Evolutionary conservation across 2,797 vertebrate genomes (phyloP).

Genomic region (Arctocebus calabarensis): DNA sequence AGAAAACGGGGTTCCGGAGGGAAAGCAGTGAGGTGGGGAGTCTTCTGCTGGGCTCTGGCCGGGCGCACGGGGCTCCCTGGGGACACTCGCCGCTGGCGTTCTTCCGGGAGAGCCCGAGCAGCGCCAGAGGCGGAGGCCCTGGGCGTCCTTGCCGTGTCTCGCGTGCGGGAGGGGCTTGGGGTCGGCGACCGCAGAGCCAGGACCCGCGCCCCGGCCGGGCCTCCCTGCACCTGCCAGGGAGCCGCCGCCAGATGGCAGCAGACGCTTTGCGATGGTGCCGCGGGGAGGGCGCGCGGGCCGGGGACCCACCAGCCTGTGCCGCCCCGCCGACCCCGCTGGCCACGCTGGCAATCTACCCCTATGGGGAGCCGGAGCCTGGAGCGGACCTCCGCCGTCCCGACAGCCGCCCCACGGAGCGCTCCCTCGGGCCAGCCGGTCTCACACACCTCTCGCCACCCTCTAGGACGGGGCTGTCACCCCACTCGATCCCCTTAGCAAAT

Average conservation of each 20-base stretch:
- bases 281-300: not conserved
- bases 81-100: too few species aligned
- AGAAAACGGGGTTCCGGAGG: not conserved
- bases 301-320: too few species aligned
- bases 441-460: fast-evolving
- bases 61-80: not conserved
- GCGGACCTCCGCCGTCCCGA: too few species aligned
- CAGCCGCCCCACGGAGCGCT: not conserved
- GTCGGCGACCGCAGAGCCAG: fast-evolving
- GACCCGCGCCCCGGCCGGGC: fast-evolving
- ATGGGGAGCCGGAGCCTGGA: too few species aligned
- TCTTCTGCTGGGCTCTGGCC: too few species aligned
- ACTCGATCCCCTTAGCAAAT: not conserved
- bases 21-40: too few species aligned
- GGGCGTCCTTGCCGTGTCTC: too few species aligned
- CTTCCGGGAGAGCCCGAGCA: too few species aligned
- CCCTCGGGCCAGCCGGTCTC: fast-evolving
- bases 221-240: not conserved
- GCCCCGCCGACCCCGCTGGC: too few species aligned
- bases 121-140: not conserved
- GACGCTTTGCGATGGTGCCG: conserved; percentile 82
- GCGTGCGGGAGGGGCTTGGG: fast-evolving
- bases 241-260: conserved; percentile 88
- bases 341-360: not conserved
- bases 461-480: not conserved